These are phyloP conservation scores for Camptogramma bilineatum DNA, from an alignment of 2,888 invertebrate species.

Conservation along the genomic window DNA sequence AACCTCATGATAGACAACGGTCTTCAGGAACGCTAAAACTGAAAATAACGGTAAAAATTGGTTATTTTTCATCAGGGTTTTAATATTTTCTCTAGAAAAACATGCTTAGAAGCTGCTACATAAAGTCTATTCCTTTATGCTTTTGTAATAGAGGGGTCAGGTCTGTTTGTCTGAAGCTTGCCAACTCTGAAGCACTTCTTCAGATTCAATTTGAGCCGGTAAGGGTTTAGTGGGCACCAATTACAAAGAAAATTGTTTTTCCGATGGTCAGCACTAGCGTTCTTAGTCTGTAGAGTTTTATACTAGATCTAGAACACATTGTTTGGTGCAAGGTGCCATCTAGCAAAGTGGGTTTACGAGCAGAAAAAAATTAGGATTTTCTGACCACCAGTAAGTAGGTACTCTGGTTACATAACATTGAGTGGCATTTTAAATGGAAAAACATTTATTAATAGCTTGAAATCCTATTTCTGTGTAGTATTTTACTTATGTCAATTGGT, in stretches of 20 bases:
- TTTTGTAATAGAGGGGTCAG: conserved; percentile 18
- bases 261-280: conserved; percentile 26
- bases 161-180: conserved; percentile 51
- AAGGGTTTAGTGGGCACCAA: conserved; percentile 50
- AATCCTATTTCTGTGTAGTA: too few relatives aligned
- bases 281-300: not conserved
- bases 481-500: too few relatives aligned
- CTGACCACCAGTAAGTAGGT: too few relatives aligned
- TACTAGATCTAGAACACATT: not conserved
- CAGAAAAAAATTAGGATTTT: too few relatives aligned
- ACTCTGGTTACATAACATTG: too few relatives aligned
- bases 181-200: conserved; percentile 53
- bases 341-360: too few relatives aligned
- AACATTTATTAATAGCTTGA: too few relatives aligned
- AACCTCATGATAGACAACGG: not conserved
- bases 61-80: not conserved
- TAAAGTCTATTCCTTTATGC: not conserved
- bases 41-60: not conserved
- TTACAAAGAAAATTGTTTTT: conserved; percentile 51
- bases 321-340: too few relatives aligned
- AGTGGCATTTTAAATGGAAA: too few relatives aligned
- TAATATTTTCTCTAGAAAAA: too few relatives aligned
- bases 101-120: too few relatives aligned
- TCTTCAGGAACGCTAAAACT: not conserved
- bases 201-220: conserved; percentile 62